Percentiles rank a stretch among this genome's conserved stretches.
Evolutionary conservation across 2,888 invertebrate genomes (phyloP).

Genomic region (Xestia rhomboidea): DNA sequence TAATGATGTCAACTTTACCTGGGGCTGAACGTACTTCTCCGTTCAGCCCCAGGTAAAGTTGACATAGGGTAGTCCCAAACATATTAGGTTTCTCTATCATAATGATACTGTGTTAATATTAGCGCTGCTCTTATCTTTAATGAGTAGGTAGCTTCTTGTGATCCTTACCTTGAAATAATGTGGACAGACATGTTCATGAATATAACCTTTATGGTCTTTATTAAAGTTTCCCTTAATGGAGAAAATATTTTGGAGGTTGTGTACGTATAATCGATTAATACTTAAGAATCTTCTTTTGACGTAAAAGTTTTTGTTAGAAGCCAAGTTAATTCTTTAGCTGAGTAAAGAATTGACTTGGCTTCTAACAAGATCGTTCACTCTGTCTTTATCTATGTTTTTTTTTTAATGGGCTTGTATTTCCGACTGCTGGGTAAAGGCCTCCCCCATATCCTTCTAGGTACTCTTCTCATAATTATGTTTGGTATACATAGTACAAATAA

Average conservation of each 20-base stretch:
- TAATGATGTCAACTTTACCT: too few species aligned
- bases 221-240: background rate
- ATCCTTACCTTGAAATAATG: background rate
- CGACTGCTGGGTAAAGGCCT: too few species aligned
- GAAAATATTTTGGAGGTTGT: background rate
- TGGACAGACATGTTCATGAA: too few species aligned
- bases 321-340: background rate
- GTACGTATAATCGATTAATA: too few species aligned
- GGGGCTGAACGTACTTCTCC: too few species aligned
- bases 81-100: slow-evolving; percentile 35
- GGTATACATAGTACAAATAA: background rate
- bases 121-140: slow-evolving; percentile 13
- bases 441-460: too few species aligned
- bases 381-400: background rate
- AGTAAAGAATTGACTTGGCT: too few species aligned
- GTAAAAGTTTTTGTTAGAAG: background rate
- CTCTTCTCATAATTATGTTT: too few species aligned
- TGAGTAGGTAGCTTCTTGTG: background rate
- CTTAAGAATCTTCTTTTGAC: background rate
- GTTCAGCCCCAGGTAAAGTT: slow-evolving; percentile 3
- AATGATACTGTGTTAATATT: slow-evolving; percentile 32
- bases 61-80: slow-evolving; percentile 14
- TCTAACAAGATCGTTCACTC: too few species aligned
- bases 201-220: background rate
- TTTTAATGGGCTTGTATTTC: too few species aligned